phyloP scores from a whole-genome alignment of 2,113 vertebrate genomes.

The Theristicus caerulescens region DNA sequence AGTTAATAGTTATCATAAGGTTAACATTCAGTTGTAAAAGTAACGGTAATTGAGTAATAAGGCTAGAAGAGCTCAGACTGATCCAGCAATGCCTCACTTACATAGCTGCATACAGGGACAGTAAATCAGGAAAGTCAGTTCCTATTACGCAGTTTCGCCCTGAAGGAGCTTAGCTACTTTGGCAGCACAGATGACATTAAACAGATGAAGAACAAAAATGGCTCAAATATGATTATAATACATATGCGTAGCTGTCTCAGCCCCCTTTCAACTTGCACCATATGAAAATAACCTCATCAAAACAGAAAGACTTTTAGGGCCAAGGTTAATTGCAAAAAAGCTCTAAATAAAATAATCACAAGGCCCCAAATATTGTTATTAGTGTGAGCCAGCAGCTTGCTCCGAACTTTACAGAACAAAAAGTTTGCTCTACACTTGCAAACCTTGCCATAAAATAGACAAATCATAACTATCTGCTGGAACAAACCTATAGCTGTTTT shows the following conservation, averaged over 20 bases:
- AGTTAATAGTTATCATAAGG: background rate
- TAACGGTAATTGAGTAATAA: background rate
- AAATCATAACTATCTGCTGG: background rate
- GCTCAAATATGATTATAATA: conserved; percentile 33
- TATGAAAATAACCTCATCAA: conserved; percentile 58
- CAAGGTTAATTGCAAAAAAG: conserved; percentile 31
- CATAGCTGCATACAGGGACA: background rate
- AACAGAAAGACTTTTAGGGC: conserved; percentile 29
- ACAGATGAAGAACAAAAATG: conserved; percentile 60
- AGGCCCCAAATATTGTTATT: background rate
- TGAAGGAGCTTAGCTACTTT: conserved; percentile 44
- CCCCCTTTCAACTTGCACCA: conserved; percentile 2
- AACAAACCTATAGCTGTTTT: background rate
- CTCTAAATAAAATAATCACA: background rate
- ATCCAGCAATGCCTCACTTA: background rate
- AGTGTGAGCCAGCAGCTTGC: background rate
- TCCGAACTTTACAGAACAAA: background rate
- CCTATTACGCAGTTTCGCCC: conserved; percentile 22
- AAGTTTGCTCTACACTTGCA: background rate
- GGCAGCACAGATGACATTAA: conserved; percentile 56
- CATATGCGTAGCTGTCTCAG: background rate
- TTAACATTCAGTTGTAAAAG: background rate
- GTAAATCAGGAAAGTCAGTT: conserved; percentile 23
- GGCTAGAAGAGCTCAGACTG: background rate
- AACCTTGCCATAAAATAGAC: background rate